Evolutionary conservation across 2,888 invertebrate species (phyloP), one percentile per base, ranked within the genome.

Genomic region (Choristoneura rosaceana): DNA sequence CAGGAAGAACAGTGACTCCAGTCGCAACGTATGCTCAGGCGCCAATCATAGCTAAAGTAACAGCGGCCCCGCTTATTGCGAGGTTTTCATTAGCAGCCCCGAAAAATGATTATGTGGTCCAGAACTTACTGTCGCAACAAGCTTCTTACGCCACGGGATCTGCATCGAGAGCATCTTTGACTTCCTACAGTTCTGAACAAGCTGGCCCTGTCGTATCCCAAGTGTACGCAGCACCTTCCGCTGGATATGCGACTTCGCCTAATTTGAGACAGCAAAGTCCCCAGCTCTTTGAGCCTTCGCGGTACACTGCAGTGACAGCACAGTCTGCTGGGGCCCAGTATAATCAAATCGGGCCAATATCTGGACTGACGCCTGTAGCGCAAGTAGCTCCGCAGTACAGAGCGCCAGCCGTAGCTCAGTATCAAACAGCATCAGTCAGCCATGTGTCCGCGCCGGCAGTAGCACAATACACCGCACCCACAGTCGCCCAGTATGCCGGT

Each of bases 11-110:
- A 33, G 86, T 93, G n/a, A 89, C 84, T 34, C 93, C 94, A 0
- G 82, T 82, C 71, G 89, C 90, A 33, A 92, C 93, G 7, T 95
- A 94, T 75, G 93, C 93, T 34, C 93, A 94, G 81, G 94, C 94
- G n/a, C 94, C 94, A n/a, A 93, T 94, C 68, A 85, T 94, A 76
- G 86, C 95, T 34, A 91, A 94, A 90, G 86, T 93, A 73, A 90
- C 95, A 17, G 88, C 94, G 67, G 89, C 94, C 67, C 91, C 94
- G n/a, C 81, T 94, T 4, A 87, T 92, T 55, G 90, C 93, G 12
- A 88, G 87, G 79, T 90, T 87, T 77, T 80, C 91, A 15, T 47
- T 88, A 52, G 81, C 90, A 15, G 89, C 91, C n/a, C 81, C 87
- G 3, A 91, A 86, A 74, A 88, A 89, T 25, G 79, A 87, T 14